Base-by-base conservation (phyloP, 1,140 invertebrate genomes). In the Sminthurides bifidus region DNA sequence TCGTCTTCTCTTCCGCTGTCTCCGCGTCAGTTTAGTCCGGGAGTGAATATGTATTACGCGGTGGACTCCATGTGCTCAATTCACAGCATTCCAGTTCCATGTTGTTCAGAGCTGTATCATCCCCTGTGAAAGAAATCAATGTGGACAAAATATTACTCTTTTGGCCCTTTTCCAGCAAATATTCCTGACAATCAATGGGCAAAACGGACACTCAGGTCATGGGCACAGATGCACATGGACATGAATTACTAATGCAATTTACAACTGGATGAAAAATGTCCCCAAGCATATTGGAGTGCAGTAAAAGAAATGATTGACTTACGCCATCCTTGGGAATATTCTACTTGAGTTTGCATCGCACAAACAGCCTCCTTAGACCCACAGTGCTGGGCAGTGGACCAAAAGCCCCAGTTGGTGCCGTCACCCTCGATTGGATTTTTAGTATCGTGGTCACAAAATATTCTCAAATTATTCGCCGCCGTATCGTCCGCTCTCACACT, bases 341-440 rank as follows among this genome's bases (percentile, higher is more conserved):
- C 52, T 2, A 63, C 50, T 59, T 63, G 60, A 19, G 56, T 59
- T 45, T 33, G 15, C 19, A 63, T 21, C 2, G 48, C 60, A 40
- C 60, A 63, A 29, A 63, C 27, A 6, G 56, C 52, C 26, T 59
- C 41, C 19, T 52, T 27, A 30, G 40, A 44, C 19, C 17, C 40
- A 27, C 60, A 61, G 26, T 45, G 38, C 27, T 46, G 41, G 5
- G 45, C n/a, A 23, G 19, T 35, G 0, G 58, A 57, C 61, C 61
- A 64, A 4, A 49, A 19, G 26, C 61, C 61, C 46, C 51, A 60
- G 19, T 40, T 8, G 4, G 31, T 37, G 3, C 59, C 59, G 24
- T 60, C 54, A 8, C 59, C 59, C 37, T 53, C 49, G 14, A 60
- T 52, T 2, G 14, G 29, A 1, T 38, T 21, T 45, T 14, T 46